Evolutionary conservation across 2,797 vertebrate species (phyloP).

Genomic region (Erpetoichthys calabaricus): DNA sequence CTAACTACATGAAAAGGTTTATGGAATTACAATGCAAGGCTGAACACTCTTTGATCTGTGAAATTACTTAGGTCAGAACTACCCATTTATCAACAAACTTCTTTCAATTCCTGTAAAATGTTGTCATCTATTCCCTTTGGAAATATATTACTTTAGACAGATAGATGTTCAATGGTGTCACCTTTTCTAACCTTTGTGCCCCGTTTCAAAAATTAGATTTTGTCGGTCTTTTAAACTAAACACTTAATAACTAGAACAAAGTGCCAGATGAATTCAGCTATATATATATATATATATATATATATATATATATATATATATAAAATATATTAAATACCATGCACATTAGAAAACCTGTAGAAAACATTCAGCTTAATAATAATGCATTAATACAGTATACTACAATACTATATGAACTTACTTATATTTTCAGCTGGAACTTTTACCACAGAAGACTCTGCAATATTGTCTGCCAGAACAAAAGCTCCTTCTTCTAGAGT

Average conservation of each 20-base stretch:
- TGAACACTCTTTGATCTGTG: constrained; percentile 38
- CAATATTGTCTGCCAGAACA: constrained; percentile 92
- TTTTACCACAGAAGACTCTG: constrained; percentile 87
- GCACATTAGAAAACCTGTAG: no score
- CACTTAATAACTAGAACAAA: no score
- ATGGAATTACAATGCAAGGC: constrained; percentile 19
- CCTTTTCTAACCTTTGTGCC: constrained; percentile 32
- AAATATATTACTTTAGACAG: constrained; percentile 49
- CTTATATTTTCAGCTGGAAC: constrained; percentile 96
- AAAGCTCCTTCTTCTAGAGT: constrained; percentile 95
- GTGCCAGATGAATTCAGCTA: no score
- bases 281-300: no score
- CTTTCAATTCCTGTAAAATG: constrained; percentile 33
- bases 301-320: no score
- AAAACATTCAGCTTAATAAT: constrained; percentile 13
- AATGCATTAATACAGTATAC: background rate
- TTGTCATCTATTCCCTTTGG: constrained; percentile 35
- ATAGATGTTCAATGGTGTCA: constrained; percentile 35
- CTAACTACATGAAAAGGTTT: constrained; percentile 8
- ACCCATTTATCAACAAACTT: constrained; percentile 35
- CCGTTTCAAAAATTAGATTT: no score
- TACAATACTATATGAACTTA: constrained; percentile 42
- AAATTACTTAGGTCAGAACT: constrained; percentile 38
- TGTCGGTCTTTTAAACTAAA: no score
- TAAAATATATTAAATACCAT: no score